Evolutionary conservation across 1,140 invertebrate species (phyloP), one percentile per base, ranked within the genome.

Genomic region (Popillia japonica): DNA sequence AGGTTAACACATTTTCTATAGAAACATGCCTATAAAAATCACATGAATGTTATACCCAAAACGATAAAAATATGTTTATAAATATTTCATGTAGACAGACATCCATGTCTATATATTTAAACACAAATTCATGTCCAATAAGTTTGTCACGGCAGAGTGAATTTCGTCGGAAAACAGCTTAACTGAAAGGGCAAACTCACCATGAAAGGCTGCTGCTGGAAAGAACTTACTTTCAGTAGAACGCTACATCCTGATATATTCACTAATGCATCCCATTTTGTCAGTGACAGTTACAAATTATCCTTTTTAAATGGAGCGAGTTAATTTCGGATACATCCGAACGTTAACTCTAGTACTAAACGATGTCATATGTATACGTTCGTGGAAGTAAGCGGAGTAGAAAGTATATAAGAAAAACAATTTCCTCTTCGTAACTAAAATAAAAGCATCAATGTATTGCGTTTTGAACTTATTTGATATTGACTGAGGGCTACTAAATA

Each of bases 221-320:
- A 27, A 40, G 64, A 55, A 55, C 48, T 55, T 55, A 55, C 14
- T 55, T 17, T 14, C 22, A 11, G 64, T 10, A 22, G 22, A 40
- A 23, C 22, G 64, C 17, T 22, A 40, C 22, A 14, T 27, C 64
- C 22, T 72, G 64, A 72, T 72, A 27, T 72, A 72, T 27, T 27
- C 64, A 40, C 64, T 72, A 72, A 72, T 72, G 64, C 34, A 72
- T 72, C 64, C 64, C 14, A 27, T n/a, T 40, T 34, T 17, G 14
- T 9, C 22, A 40, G 64, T 34, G 64, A 72, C 64, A 72, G 64
- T 72, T 72, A 72, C 64, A 72, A 72, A 72, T 72, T 72, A 72
- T 40, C 23, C 64, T 72, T 40, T 27, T 72, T 72, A 34, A 72
- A 34, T 27, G 22, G 64, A 8, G 64, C 9, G 9, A 22, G 34